Conservation (phyloP, 2,888 invertebrate genomes). For the Ochlodes sylvanus region DNA sequence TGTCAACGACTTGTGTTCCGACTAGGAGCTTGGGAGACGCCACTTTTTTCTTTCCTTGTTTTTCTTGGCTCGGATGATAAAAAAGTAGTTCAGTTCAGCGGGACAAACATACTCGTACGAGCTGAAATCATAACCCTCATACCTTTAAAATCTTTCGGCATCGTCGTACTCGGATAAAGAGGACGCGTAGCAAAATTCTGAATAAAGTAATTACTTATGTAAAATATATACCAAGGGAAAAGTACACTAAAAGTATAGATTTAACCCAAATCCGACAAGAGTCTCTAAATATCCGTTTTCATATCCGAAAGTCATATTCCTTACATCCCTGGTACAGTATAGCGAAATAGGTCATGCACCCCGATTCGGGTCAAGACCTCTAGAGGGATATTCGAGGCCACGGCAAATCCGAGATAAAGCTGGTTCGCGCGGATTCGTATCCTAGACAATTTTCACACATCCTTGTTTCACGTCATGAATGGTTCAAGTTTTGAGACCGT, state of each 20-base stretch:
- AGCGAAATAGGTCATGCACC: conserved; percentile 11
- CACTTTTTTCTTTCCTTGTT: too few species aligned
- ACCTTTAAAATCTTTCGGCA: too few species aligned
- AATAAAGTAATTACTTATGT: background rate
- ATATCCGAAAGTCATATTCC: conserved; percentile 10
- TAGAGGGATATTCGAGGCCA: conserved; percentile 1
- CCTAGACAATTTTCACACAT: background rate
- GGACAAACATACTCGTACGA: too few species aligned
- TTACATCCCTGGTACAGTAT: background rate
- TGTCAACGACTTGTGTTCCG: too few species aligned
- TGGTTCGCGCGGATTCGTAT: background rate
- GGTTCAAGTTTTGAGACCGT: background rate
- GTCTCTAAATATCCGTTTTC: conserved; percentile 3
- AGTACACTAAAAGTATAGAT: background rate
- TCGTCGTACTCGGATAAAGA: too few species aligned
- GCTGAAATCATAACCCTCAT: too few species aligned
- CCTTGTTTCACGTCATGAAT: background rate
- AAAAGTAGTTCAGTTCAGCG: too few species aligned
- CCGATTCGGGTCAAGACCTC: conserved; percentile 9
- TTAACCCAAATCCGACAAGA: background rate
- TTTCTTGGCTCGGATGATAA: too few species aligned
- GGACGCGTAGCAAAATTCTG: too few species aligned
- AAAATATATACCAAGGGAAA: background rate
- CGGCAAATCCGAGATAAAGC: background rate
- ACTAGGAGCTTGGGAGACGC: too few species aligned